Percentiles rank a stretch among this genome's conserved stretches.
phyloP scores from a whole-genome alignment of 35 echinoderm and acorn worm species.

The Patiria miniata region DNA sequence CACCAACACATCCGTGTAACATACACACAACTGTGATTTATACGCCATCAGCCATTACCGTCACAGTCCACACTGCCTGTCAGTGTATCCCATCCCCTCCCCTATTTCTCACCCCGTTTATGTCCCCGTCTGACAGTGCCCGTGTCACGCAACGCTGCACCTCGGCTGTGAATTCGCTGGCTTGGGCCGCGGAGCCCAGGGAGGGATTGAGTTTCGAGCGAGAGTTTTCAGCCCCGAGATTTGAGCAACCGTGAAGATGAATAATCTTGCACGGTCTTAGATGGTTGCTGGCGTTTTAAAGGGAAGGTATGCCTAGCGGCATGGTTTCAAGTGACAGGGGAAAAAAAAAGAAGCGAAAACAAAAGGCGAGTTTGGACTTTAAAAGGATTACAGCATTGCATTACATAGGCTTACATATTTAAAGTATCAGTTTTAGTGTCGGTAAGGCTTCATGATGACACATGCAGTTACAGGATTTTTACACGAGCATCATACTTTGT shows the following conservation, averaged over 20 bases:
- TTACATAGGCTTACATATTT: too few relatives aligned
- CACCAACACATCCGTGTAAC: too few relatives aligned
- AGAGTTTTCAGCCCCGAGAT: background rate
- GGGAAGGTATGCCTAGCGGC: background rate
- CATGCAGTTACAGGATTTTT: too few relatives aligned
- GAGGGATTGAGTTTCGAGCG: background rate
- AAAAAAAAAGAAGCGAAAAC: background rate
- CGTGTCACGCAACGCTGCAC: slow-evolving; percentile 20
- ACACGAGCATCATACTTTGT: too few relatives aligned
- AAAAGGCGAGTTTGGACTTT: background rate
- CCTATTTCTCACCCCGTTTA: background rate
- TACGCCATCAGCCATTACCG: too few relatives aligned
- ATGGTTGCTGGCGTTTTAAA: background rate
- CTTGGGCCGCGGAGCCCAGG: background rate
- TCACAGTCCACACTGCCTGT: too few relatives aligned
- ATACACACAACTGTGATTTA: too few relatives aligned
- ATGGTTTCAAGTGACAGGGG: background rate
- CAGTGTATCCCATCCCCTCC: too few relatives aligned
- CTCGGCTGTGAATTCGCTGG: background rate
- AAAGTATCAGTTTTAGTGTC: too few relatives aligned
- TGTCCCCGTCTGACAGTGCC: background rate
- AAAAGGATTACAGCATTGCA: too few relatives aligned
- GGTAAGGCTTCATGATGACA: too few relatives aligned
- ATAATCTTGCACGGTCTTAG: slow-evolving; percentile 2
- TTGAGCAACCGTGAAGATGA: slow-evolving; percentile 25